Evolutionary conservation across 1,140 invertebrate genomes (phyloP).

Genomic region (Sycophaga agraensis): DNA sequence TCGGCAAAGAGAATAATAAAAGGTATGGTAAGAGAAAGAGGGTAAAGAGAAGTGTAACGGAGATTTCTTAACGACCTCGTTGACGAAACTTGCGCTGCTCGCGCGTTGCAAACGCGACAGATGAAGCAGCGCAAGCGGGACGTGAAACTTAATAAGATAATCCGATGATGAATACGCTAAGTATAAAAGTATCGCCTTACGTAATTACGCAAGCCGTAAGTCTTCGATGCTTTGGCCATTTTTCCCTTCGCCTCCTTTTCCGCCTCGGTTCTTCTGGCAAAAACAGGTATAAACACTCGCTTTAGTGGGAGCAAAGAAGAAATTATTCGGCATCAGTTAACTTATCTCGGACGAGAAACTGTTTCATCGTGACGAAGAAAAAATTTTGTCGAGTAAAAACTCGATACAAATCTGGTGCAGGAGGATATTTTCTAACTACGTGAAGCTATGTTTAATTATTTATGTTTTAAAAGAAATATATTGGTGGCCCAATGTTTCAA

Average conservation of each 20-base stretch:
- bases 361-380: too few relatives aligned
- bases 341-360: too few relatives aligned
- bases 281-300: not conserved
- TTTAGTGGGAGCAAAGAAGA: conserved; percentile 6
- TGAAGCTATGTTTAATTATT: too few relatives aligned
- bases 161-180: conserved; percentile 14
- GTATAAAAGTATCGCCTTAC: conserved; percentile 15
- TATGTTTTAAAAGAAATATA: too few relatives aligned
- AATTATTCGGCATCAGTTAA: conserved; percentile 7
- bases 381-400: too few relatives aligned
- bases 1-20: not conserved
- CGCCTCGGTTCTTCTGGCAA: not conserved
- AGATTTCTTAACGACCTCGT: not conserved
- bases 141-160: conserved; percentile 20
- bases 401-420: too few relatives aligned
- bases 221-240: not conserved
- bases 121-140: not conserved
- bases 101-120: too few relatives aligned
- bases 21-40: too few relatives aligned
- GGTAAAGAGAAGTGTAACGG: not conserved
- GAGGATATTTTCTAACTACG: too few relatives aligned
- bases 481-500: too few relatives aligned
- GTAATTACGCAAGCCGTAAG: conserved; percentile 21
- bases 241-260: not conserved
- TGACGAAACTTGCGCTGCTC: not conserved